A percentile compares a stretch with the other conserved stretches of the same genome.
Conservation (phyloP, 2,888 invertebrate species). For the Eurytoma californica region DNA sequence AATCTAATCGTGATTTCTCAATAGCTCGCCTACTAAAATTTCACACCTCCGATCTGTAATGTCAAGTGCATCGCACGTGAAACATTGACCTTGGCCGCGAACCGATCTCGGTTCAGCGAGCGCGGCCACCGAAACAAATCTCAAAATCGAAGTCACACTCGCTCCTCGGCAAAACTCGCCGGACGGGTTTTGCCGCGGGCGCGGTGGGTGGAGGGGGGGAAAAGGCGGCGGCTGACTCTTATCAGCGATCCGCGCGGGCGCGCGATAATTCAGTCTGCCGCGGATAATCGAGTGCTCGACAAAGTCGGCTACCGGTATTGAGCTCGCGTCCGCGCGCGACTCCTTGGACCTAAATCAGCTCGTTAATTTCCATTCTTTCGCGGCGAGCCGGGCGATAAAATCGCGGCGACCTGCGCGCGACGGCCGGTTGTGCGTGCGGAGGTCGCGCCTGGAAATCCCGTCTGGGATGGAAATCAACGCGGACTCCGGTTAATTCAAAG, state of each 20-base stretch:
- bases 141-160: neutral
- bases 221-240: slow-evolving; percentile 17
- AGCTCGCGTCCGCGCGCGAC: neutral
- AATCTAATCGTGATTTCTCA: no score
- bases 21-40: no score
- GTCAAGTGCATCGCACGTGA: no score
- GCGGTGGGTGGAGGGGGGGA: neutral
- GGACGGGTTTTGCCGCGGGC: slow-evolving; percentile 32
- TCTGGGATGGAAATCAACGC: no score
- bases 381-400: slow-evolving; percentile 62
- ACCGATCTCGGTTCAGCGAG: no score
- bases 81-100: no score
- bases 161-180: slow-evolving; percentile 20
- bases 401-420: slow-evolving; percentile 45
- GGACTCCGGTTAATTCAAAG: slow-evolving; percentile 58
- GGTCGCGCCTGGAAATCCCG: neutral
- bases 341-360: slow-evolving; percentile 58
- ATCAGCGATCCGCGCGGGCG: slow-evolving; percentile 44
- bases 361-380: slow-evolving; percentile 67
- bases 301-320: slow-evolving; percentile 50
- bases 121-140: no score
- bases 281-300: slow-evolving; percentile 46
- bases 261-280: slow-evolving; percentile 50
- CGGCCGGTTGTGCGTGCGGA: neutral
- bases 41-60: no score